These are phyloP conservation scores for Phalera bucephala DNA, from an alignment of 2,888 invertebrate species.

Conservation along the genomic window DNA sequence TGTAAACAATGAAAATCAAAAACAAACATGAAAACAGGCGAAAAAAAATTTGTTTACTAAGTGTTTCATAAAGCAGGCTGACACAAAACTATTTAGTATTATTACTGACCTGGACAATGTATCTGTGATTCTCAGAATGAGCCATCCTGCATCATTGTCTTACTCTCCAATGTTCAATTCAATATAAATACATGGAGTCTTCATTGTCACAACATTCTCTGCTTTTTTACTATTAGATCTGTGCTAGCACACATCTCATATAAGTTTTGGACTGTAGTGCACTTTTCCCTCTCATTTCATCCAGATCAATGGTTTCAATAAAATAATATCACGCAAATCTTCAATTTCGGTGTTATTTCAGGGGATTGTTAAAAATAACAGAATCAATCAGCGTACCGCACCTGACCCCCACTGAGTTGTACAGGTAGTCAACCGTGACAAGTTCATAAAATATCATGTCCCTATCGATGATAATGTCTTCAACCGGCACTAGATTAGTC, in stretches of 20 bases:
- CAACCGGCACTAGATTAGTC: conserved; percentile 11
- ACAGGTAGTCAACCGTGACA: conserved; percentile 73
- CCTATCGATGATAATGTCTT: conserved; percentile 25
- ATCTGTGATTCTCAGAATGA: conserved; percentile 85
- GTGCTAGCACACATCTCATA: conserved; percentile 35
- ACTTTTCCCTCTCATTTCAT: not conserved
- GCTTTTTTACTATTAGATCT: conserved; percentile 38
- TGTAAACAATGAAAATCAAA: not conserved
- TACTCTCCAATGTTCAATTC: conserved; percentile 49
- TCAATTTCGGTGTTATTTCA: conserved; percentile 10
- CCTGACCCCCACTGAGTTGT: conserved; percentile 66
- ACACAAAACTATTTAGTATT: conserved; percentile 9
- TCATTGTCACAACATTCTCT: conserved; percentile 47
- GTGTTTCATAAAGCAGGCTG: not conserved
- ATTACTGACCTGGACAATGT: conserved; percentile 88
- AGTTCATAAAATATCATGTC: conserved; percentile 52
- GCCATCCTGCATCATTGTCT: conserved; percentile 81
- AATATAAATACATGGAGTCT: conserved; percentile 43
- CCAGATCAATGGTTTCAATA: not conserved
- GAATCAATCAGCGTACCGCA: conserved; percentile 38
- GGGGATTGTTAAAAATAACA: conserved; percentile 22
- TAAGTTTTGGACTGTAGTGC: conserved; percentile 18
- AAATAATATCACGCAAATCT: no score
- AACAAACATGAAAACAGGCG: not conserved
- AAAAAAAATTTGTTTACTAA: conserved; percentile 3